phyloP scores from a whole-genome alignment of 2,113 vertebrate genomes.

The Scomber colias region DNA sequence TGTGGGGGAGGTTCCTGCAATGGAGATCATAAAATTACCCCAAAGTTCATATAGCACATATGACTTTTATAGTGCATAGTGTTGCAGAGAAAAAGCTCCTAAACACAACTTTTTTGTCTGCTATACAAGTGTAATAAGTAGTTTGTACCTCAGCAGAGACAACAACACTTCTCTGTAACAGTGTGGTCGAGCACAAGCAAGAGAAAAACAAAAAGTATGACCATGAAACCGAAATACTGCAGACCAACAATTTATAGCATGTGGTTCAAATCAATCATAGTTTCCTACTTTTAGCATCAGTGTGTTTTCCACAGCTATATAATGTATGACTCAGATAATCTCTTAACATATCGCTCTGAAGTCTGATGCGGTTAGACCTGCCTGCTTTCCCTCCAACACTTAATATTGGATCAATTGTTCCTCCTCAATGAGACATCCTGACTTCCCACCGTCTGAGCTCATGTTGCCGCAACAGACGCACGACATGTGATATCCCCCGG shows the following conservation, averaged over 20 bases:
- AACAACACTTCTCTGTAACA: too few relatives aligned
- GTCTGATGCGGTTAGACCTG: constrained; percentile 42
- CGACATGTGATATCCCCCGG: constrained; percentile 55
- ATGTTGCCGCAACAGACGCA: constrained; percentile 53
- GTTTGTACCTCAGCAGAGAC: too few relatives aligned
- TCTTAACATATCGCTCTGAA: constrained; percentile 24
- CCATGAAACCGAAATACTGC: not conserved
- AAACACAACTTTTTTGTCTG: too few relatives aligned
- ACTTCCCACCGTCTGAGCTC: constrained; percentile 60
- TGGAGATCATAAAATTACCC: too few relatives aligned
- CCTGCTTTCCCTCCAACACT: constrained; percentile 52
- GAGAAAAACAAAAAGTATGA: not conserved
- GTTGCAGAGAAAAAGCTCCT: too few relatives aligned
- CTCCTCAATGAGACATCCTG: constrained; percentile 63
- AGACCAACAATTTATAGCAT: not conserved
- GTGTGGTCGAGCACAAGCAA: too few relatives aligned
- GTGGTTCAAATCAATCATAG: not conserved
- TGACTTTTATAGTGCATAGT: too few relatives aligned
- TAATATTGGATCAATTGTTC: constrained; percentile 71
- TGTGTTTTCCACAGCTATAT: not conserved
- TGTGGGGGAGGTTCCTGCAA: too few relatives aligned
- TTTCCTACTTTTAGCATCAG: not conserved
- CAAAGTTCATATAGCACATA: too few relatives aligned
- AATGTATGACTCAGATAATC: constrained; percentile 23
- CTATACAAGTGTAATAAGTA: too few relatives aligned